phyloP scores from a whole-genome alignment of 2,113 vertebrate species.

The Phaetusa simplex region DNA sequence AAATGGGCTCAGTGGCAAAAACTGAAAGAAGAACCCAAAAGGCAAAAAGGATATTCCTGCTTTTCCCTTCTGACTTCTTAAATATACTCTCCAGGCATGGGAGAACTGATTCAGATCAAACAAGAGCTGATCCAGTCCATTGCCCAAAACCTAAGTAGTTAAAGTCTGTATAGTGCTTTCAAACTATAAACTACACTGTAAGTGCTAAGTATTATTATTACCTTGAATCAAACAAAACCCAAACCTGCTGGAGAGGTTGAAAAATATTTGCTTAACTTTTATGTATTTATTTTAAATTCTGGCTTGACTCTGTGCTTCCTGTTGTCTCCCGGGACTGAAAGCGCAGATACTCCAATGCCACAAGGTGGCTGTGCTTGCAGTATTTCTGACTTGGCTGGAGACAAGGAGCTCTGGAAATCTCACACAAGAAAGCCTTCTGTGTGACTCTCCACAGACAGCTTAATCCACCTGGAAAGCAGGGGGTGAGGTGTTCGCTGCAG shows the following conservation, averaged over 20 bases:
- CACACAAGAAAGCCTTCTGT: slow-evolving; percentile 13
- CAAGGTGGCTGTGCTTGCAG: slow-evolving; percentile 61
- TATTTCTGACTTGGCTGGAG: slow-evolving; percentile 46
- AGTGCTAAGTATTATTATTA: slow-evolving; percentile 63
- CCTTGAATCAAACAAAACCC: slow-evolving; percentile 60
- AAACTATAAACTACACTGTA: slow-evolving; percentile 26
- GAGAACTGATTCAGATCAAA: neutral
- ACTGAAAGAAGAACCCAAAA: neutral
- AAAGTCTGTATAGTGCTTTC: slow-evolving; percentile 29
- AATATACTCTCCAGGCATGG: neutral
- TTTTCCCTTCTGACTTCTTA: slow-evolving; percentile 16
- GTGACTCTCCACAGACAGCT: neutral
- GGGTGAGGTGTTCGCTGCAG: rapidly evolving
- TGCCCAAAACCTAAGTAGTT: slow-evolving; percentile 22
- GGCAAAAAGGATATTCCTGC: neutral
- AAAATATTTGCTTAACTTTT: slow-evolving; percentile 69
- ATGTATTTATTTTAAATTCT: slow-evolving; percentile 63
- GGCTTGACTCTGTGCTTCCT: slow-evolving; percentile 38
- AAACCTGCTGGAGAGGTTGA: slow-evolving; percentile 34
- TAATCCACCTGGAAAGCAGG: neutral
- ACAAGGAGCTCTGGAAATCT: neutral
- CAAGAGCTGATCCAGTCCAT: neutral
- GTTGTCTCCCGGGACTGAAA: slow-evolving; percentile 31
- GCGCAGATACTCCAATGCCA: slow-evolving; percentile 50
- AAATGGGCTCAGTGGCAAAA: neutral